phyloP scores from a whole-genome alignment of 2,888 invertebrate genomes.

The Drosophila kambysellisi region DNA sequence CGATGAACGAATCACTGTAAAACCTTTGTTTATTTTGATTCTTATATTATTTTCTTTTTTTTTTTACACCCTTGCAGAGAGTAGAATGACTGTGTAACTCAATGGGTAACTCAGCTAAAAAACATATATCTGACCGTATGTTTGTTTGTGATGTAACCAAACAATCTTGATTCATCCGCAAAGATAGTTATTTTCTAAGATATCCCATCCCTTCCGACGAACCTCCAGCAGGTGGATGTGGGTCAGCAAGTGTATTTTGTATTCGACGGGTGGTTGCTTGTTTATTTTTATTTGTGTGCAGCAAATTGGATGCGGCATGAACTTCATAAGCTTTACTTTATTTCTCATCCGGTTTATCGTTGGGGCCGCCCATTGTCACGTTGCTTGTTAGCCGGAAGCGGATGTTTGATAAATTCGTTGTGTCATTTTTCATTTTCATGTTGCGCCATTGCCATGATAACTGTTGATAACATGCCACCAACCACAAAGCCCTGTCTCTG shows the following conservation, averaged over 20 bases:
- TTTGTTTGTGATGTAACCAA: not conserved
- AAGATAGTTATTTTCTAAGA: not conserved
- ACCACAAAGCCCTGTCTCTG: slow-evolving; percentile 9
- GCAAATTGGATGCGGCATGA: slow-evolving; percentile 38
- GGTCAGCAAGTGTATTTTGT: not conserved
- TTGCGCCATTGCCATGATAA: slow-evolving; percentile 54
- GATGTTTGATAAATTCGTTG: slow-evolving; percentile 73
- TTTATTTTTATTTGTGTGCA: slow-evolving; percentile 13
- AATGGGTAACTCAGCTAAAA: not conserved
- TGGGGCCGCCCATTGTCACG: slow-evolving; percentile 6
- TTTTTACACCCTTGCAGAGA: not conserved
- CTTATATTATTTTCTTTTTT: not conserved
- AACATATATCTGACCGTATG: not conserved
- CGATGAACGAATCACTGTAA: not conserved
- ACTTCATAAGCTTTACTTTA: slow-evolving; percentile 35
- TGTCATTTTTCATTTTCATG: slow-evolving; percentile 56
- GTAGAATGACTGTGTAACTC: not conserved
- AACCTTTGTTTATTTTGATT: not conserved
- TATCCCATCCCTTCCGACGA: too few species aligned
- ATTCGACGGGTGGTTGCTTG: not conserved
- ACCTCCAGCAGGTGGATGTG: not conserved
- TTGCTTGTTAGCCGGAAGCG: slow-evolving; percentile 60
- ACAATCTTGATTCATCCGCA: not conserved
- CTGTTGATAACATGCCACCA: slow-evolving; percentile 52
- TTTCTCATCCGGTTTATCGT: slow-evolving; percentile 38